These are phyloP conservation scores for Druon quercuslanigerum DNA, from an alignment of 1,140 invertebrate genomes.

Conservation along the genomic window DNA sequence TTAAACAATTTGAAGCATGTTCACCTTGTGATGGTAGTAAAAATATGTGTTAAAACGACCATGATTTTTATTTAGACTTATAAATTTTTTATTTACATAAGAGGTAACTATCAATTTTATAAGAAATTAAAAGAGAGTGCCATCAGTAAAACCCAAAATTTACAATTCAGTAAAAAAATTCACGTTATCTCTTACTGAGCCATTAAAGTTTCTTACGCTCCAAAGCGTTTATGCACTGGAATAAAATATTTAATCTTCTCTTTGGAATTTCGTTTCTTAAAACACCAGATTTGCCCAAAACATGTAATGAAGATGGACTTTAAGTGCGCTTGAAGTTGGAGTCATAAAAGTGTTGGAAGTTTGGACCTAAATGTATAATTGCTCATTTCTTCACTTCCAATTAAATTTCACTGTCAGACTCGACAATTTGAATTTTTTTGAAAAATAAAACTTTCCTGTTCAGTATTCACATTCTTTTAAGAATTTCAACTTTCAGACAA, in stretches of 20 bases:
- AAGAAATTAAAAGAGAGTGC: not conserved
- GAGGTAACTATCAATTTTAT: not conserved
- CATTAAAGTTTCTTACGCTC: not conserved
- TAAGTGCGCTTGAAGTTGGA: not conserved
- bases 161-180: not conserved
- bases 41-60: no score
- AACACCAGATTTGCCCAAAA: not conserved
- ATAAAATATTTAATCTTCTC: not conserved
- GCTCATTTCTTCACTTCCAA: not conserved
- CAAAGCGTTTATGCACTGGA: not conserved
- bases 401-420: conserved; percentile 6
- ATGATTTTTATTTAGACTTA: not conserved
- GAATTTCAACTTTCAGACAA: no score
- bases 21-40: no score
- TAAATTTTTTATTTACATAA: not conserved
- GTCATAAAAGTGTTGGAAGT: not conserved
- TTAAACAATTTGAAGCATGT: no score
- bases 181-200: not conserved
- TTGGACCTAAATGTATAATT: not conserved
- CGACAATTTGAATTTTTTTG: not conserved
- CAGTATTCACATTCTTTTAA: no score
- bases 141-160: not conserved
- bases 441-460: not conserved
- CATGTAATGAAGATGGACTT: not conserved
- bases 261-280: conserved; percentile 8